Evolutionary conservation across 2,113 vertebrate genomes (phyloP).

Genomic region (Hemiscyllium ocellatum): DNA sequence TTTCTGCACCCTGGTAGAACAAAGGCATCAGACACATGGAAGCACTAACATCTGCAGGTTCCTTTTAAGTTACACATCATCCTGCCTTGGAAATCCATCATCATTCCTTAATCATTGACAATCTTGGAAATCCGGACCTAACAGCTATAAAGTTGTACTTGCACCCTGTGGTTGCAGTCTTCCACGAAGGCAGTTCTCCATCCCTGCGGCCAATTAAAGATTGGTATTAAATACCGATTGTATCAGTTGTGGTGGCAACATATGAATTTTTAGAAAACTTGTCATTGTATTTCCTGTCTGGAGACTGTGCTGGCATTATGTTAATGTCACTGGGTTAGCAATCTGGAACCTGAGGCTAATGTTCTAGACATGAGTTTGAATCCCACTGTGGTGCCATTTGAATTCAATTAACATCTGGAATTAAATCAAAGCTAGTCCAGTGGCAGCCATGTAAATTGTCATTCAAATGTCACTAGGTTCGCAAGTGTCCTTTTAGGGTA

Average conservation of each 20-base stretch:
- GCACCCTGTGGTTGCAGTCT: neutral
- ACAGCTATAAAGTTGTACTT: neutral
- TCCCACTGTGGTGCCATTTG: too few relatives aligned
- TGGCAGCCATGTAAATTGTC: too few relatives aligned
- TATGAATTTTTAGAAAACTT: neutral
- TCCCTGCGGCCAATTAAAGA: neutral
- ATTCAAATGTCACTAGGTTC: too few relatives aligned
- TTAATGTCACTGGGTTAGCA: too few relatives aligned
- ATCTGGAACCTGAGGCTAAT: too few relatives aligned
- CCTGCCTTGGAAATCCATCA: neutral
- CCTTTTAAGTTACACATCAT: neutral
- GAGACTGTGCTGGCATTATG: too few relatives aligned
- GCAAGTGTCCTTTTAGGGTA: too few relatives aligned
- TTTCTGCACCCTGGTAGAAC: neutral
- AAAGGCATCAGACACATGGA: neutral
- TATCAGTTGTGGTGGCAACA: neutral
- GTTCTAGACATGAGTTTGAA: too few relatives aligned
- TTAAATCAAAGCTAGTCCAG: too few relatives aligned
- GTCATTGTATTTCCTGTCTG: neutral
- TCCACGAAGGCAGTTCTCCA: neutral
- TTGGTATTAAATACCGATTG: neutral
- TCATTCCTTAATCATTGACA: too few relatives aligned
- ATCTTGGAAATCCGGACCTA: neutral
- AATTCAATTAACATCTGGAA: too few relatives aligned
- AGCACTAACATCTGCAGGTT: neutral